Base-by-base conservation (phyloP, 1,140 invertebrate genomes). In the Aphaenogaster rudis region DNA sequence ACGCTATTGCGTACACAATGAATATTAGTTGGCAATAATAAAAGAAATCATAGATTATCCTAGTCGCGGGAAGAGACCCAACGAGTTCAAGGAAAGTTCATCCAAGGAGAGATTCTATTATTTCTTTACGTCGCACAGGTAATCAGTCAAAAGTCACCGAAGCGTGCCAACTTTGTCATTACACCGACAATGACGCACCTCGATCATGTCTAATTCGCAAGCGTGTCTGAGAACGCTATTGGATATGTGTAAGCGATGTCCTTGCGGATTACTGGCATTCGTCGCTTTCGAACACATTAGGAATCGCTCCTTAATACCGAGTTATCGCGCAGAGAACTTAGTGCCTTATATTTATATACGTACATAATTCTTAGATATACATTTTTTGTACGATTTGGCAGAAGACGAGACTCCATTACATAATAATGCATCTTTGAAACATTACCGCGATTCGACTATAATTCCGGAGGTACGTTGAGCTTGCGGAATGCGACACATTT, bases 41-140 rank as follows among this genome's bases (percentile, higher is more conserved):
- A 61, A 76, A 84, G 80, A 84, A 84, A 76, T 61, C 39, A 11
- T 57, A 54, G 21, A 74, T 61, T 42, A 61, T 72, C 67, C 54
- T 48, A 42, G 42, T 45, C 66, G 79, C 42, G 80, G 54, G 54
- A 76, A 84, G 67, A 74, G 80, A 63, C 69, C 80, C 64, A 90
- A 85, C 59, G 85, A 87, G 89, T 89, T 90, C 89, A 90, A 90
- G 89, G 89, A 78, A 78, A 81, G 86, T 69, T 87, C 66, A 88
- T 76, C 63, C 88, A 80, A 86, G 80, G 69, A 54, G 86, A 87
- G 72, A 67, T 90, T 71, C 61, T 28, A 50, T 76, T 61, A 66
- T 57, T 33, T 63, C 45, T 67, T 87, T 87, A 86, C 71, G 8
- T 77, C 54, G 59, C 67, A 69, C 66, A 28, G 28, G 82, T 79